These are phyloP conservation scores for Astropecten irregularis DNA, from an alignment of 53 echinoderm and acorn worm species.

Conservation along the genomic window DNA sequence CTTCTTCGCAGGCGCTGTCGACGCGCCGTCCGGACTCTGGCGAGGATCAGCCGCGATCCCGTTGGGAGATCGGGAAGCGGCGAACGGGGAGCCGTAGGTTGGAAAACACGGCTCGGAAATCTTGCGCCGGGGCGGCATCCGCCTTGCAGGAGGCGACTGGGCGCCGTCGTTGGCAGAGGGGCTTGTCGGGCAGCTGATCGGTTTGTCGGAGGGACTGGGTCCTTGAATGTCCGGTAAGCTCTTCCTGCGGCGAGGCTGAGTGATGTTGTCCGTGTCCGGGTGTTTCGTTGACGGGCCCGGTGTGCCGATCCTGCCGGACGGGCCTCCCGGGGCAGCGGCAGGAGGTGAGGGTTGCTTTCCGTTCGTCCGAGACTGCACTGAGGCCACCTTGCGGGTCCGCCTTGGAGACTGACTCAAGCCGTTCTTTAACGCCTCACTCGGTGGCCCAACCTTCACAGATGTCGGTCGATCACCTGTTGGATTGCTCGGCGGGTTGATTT, in stretches of 20 bases:
- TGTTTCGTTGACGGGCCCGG: not conserved
- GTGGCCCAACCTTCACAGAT: not conserved
- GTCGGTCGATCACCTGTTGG: not conserved
- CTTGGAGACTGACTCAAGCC: not conserved
- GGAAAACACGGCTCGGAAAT: slow-evolving; percentile 30
- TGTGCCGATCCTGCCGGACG: too few relatives aligned
- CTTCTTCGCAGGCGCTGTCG: too few relatives aligned
- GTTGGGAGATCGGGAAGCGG: too few relatives aligned
- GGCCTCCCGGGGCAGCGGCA: too few relatives aligned
- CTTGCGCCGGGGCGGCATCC: slow-evolving; percentile 20
- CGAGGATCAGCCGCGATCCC: too few relatives aligned
- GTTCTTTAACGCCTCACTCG: not conserved
- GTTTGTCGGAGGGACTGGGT: not conserved
- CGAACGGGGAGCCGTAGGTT: not conserved
- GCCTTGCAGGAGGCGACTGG: not conserved
- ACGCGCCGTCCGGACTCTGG: too few relatives aligned
- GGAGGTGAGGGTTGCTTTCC: too few relatives aligned
- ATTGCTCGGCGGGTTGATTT: slow-evolving; percentile 6
- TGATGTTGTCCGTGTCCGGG: not conserved
- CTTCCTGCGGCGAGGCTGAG: slow-evolving; percentile 1
- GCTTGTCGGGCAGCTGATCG: not conserved
- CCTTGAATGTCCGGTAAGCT: slow-evolving; percentile 25
- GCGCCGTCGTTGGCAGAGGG: not conserved
- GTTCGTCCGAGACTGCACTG: not conserved
- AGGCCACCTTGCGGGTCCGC: not conserved